phyloP scores from a whole-genome alignment of 2,888 invertebrate genomes.

The Poecilus cupreus region DNA sequence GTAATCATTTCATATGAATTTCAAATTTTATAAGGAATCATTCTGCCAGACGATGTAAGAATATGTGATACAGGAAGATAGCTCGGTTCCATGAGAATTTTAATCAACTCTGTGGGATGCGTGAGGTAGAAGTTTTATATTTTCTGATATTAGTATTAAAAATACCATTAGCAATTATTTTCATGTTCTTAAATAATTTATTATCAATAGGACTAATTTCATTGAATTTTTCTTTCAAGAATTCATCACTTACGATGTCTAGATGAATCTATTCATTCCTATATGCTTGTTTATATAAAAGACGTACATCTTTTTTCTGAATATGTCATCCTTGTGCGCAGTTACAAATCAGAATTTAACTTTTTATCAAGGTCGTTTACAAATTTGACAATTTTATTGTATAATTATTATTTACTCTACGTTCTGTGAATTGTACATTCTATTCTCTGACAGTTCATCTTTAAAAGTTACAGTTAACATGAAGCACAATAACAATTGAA shows the following conservation, averaged over 20 bases:
- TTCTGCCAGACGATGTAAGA: background rate
- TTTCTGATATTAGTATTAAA: too few species aligned
- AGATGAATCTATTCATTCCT: too few species aligned
- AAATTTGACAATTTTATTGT: slow-evolving; percentile 13
- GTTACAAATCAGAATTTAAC: background rate
- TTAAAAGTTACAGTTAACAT: too few species aligned
- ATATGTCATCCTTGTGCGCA: background rate
- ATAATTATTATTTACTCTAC: background rate
- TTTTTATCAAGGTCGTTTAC: background rate
- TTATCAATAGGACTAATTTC: too few species aligned
- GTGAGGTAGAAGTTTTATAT: too few species aligned
- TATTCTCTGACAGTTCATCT: background rate
- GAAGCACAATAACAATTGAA: too few species aligned
- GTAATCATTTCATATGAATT: background rate
- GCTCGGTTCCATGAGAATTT: too few species aligned
- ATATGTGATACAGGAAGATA: background rate
- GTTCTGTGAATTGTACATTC: background rate
- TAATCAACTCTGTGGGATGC: too few species aligned
- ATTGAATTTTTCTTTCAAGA: too few species aligned
- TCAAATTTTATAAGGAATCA: background rate
- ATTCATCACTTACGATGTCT: too few species aligned
- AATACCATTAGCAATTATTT: too few species aligned
- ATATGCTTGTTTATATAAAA: background rate
- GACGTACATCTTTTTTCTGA: background rate
- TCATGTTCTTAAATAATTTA: too few species aligned